phyloP scores from a whole-genome alignment of 2,888 invertebrate genomes.

The Heliconius sara region DNA sequence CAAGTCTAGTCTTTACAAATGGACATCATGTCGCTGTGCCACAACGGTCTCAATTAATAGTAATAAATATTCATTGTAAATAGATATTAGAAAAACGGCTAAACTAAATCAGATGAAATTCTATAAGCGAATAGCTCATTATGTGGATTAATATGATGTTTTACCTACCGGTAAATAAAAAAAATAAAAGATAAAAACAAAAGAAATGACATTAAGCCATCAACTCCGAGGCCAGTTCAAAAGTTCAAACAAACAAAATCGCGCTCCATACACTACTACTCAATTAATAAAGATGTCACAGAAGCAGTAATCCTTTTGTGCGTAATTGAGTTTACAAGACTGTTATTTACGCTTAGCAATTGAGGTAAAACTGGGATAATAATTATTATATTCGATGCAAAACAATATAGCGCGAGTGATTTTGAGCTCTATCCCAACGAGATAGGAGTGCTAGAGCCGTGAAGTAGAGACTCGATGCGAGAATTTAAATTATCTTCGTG shows the following conservation, averaged over 20 bases:
- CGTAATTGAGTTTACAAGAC: slow-evolving; percentile 19
- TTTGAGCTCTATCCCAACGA: slow-evolving; percentile 20
- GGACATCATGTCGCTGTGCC: no score
- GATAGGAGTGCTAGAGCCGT: not conserved
- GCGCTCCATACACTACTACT: not conserved
- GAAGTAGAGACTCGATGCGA: slow-evolving; percentile 21
- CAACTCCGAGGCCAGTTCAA: not conserved
- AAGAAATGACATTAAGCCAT: not conserved
- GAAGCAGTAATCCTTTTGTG: not conserved
- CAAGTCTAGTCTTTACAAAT: no score
- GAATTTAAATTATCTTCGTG: slow-evolving; percentile 43
- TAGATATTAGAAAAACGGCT: no score
- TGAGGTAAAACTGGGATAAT: slow-evolving; percentile 37
- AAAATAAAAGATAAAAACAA: not conserved
- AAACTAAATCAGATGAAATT: no score
- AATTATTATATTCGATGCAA: slow-evolving; percentile 19
- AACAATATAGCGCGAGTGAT: not conserved
- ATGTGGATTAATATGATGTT: not conserved
- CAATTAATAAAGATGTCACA: slow-evolving; percentile 17
- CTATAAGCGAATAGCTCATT: no score
- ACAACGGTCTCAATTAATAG: no score
- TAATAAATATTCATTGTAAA: no score
- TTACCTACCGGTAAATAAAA: not conserved
- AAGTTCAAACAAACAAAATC: not conserved
- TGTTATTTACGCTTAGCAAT: slow-evolving; percentile 34